A percentile compares a stretch with the other conserved stretches of the same genome.
Conservation (phyloP, 2,113 vertebrate species). For the Cettia cetti region DNA sequence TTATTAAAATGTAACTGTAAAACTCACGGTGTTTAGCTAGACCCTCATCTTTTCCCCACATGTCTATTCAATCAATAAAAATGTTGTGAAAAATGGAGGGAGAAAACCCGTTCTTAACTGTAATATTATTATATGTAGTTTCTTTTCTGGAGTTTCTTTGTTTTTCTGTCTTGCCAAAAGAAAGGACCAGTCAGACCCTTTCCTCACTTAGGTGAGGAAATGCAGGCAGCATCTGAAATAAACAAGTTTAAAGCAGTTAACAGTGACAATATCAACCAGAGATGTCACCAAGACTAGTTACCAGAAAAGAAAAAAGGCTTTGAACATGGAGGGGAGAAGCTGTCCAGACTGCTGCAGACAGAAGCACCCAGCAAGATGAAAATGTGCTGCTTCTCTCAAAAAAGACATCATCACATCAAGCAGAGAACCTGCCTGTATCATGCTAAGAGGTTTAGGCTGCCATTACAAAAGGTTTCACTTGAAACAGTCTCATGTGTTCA, state of each 20-base stretch:
- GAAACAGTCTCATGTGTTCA: neutral
- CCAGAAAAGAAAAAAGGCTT: neutral
- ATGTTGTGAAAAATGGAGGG: neutral
- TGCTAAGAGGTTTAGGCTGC: neutral
- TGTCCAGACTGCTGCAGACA: neutral
- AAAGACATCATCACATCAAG: neutral
- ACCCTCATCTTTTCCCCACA: neutral
- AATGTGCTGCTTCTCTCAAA: accelerated
- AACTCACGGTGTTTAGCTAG: neutral
- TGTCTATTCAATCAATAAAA: neutral
- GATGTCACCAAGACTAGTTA: neutral
- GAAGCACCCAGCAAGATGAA: neutral
- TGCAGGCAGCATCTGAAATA: neutral
- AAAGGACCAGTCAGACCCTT: neutral
- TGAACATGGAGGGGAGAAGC: neutral
- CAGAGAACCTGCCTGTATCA: neutral
- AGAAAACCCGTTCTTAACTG: neutral
- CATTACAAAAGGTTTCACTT: neutral
- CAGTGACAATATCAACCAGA: neutral
- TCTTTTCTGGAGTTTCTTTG: neutral
- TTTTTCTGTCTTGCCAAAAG: neutral
- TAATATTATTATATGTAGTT: neutral
- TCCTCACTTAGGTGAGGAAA: neutral
- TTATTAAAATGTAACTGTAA: neutral
- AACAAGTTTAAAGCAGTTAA: neutral